Base-by-base conservation (phyloP, 2,888 invertebrate species). In the Pristionchus mayeri region DNA sequence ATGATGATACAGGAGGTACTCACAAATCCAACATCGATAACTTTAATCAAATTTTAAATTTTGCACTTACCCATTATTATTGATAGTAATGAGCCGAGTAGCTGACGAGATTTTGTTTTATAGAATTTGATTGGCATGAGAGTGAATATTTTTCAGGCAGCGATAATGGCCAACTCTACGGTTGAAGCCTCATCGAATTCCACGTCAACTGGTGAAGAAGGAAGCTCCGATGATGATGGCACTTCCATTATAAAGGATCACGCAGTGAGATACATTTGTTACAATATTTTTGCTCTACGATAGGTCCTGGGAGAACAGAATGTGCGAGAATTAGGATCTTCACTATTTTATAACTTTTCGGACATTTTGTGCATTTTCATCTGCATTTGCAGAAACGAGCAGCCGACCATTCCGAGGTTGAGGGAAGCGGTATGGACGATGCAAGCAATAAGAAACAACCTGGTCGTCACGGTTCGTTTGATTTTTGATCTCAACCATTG, bases 1-100 rank as follows among this genome's bases (percentile, higher is more conserved):
- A 57, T 80, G 57, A 27, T 80, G 54, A 44, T 44, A 40, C 40
- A 34, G n/a, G 44, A 80, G 80, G 44, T 57, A 27, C 60, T n/a
- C 11, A 21, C 21, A 18, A 54, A 54, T 6, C 7, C 7, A 44
- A 44, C 13, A 44, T 44, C 7, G 44, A 9, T 44, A n/a, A n/a
- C n/a, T n/a, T n/a, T n/a, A n/a, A n/a, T n/a, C n/a, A n/a, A n/a
- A n/a, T n/a, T n/a, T n/a, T n/a, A n/a, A n/a, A n/a, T n/a, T n/a
- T n/a, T n/a, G n/a, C n/a, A n/a, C n/a, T n/a, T n/a, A n/a, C n/a
- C n/a, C n/a, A n/a, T n/a, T n/a, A n/a, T n/a, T n/a, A n/a, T n/a
- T n/a, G n/a, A n/a, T n/a, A n/a, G n/a, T n/a, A n/a, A n/a, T n/a
- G n/a, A n/a, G n/a, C n/a, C n/a, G n/a, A n/a, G n/a, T n/a, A n/a